Base-by-base conservation (phyloP, 53 echinoderm and acorn worm species). In the Pentamera pediparva region DNA sequence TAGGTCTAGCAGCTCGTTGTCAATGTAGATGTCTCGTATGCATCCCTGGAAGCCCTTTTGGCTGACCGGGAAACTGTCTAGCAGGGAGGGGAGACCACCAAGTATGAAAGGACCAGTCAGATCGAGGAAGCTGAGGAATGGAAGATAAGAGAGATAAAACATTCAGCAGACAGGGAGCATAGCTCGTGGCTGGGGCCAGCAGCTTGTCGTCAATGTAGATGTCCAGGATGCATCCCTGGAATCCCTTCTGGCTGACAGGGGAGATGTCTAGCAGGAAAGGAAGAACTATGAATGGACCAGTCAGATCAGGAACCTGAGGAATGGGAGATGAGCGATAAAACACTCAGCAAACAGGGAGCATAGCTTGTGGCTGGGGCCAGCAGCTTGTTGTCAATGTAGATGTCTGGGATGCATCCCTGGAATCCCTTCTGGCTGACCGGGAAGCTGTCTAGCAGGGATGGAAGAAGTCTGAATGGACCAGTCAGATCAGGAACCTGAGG, bases 1-100 rank as follows among this genome's bases (percentile, higher is more conserved):
- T 35, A 91, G 81, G 70, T 96, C 91, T 20, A 96, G 62, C 20
- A 91, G 83, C 15, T 78, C 79, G 47, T 88, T 65, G 78, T 96
- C 88, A 38, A 96, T 79, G 78, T 83, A 86, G 56, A 96, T 78
- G 24, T 91, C 90, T 20, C 86, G 78, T 28, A 96, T 83, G 75
- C 96, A 96, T 49, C 96, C 96, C 5, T 80, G 53, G 58, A 87
- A 96, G 75, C 91, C 96, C 4, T 57, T 86, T 58, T 91, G 85
- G 38, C 73, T 77, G 22, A 88, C 91, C 34, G 88, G 91, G 78
- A 91, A 91, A 67, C 74, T 85, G 31, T 80, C 88, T 18, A 91
- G 83, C 5, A 91, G 85, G 25, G 56, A 79, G 27, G 96, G 90
- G 8, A 96, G 83, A 1, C 91, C 91, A n/a, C 96, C 96, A 12